Evolutionary conservation across 1,140 invertebrate species (phyloP), one percentile per base, ranked within the genome.

Genomic region (Saccostrea cuccullata): DNA sequence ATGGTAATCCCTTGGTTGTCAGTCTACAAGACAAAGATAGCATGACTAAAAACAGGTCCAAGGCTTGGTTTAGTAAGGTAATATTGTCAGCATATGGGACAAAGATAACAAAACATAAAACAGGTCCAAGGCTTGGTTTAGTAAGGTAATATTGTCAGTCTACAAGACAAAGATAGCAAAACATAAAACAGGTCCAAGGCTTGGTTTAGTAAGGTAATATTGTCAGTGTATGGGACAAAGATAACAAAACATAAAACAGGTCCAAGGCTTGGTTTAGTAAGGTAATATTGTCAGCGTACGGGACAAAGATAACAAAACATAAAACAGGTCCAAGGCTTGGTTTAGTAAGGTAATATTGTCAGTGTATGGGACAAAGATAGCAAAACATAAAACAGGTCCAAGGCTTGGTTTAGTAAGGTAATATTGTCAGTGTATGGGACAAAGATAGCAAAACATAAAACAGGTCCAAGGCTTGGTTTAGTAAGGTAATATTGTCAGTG

Each of bases 211-310:
- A 47, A 64, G 9, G 47, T 86, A 73, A 56, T 99, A 0, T 99
- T 12, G 98, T 97, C 20, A 98, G 98, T 93, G 95, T 98, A 56
- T 98, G 98, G 93, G 96, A 97, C 86, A 97, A 97, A 90, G 96
- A 97, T 77, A 96, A 96, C 0, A 97, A 97, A 92, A 96, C 96
- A 70, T 95, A 96, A 70, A 96, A 97, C 87, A 98, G 97, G 95
- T 97, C 97, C 0, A 96, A 98, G 90, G 94, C 97, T 15, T 99
- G 98, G 98, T 99, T 98, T 94, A 97, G 98, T 92, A 98, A 98
- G 94, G 96, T 86, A 67, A 47, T 99, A 0, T 95, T 99, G 98
- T 97, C 20, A 98, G 98, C 93, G 95, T 98, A 56, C 98, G 98
- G 93, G 96, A 97, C 86, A 97, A 97, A 90, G 96, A 97, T 77